These are phyloP conservation scores for Heliconius aoede DNA, from an alignment of 2,888 invertebrate species.

Conservation along the genomic window DNA sequence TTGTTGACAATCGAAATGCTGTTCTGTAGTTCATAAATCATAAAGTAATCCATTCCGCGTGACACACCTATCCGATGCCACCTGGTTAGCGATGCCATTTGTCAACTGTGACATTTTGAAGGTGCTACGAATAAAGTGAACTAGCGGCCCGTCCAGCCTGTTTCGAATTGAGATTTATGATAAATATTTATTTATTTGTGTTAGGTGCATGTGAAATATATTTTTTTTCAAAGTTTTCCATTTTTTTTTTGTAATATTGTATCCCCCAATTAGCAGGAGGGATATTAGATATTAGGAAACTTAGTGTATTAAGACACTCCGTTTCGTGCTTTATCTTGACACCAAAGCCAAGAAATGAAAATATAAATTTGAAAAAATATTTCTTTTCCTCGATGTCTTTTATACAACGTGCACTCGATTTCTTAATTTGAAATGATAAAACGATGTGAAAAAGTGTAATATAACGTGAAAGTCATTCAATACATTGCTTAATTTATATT, in stretches of 20 bases:
- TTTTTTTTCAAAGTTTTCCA: not conserved
- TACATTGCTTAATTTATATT: constrained; percentile 27
- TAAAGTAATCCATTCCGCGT: constrained; percentile 50
- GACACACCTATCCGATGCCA: constrained; percentile 44
- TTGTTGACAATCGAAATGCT: constrained; percentile 30
- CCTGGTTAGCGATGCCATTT: constrained; percentile 49
- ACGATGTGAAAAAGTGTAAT: not conserved
- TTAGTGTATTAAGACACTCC: not conserved
- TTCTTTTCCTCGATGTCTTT: too few species aligned
- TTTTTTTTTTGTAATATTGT: not conserved
- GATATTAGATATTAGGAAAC: too few species aligned
- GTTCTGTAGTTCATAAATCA: constrained; percentile 50
- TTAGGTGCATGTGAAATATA: not conserved
- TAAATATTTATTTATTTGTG: constrained; percentile 1
- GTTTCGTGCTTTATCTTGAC: not conserved
- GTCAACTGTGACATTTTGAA: constrained; percentile 48
- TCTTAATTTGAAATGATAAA: not conserved
- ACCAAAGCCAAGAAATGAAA: too few species aligned
- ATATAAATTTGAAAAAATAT: too few species aligned
- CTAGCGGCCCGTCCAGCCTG: constrained; percentile 30
- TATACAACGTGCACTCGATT: too few species aligned
- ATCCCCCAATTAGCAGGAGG: not conserved
- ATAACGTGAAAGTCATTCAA: not conserved
- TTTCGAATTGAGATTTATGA: constrained; percentile 26
- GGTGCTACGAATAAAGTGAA: constrained; percentile 37